Percentiles rank a stretch among this genome's conserved stretches.
Evolutionary conservation across 2,888 invertebrate species (phyloP).

Genomic region (Tricholauxania praeusta): DNA sequence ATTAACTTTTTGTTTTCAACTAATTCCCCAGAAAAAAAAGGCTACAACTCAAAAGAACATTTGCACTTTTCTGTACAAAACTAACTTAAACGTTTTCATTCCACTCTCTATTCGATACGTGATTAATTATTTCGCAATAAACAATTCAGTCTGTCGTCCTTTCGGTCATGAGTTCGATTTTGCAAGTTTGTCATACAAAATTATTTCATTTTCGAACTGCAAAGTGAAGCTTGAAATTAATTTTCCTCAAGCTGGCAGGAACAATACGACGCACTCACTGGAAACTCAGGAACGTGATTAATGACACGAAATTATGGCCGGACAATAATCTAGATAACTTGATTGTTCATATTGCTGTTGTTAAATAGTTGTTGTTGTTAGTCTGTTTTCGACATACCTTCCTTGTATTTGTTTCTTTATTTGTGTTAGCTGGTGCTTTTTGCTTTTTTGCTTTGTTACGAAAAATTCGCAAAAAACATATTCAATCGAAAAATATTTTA

Average conservation of each 20-base stretch:
- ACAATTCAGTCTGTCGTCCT: constrained; percentile 3
- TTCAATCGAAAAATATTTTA: constrained; percentile 21
- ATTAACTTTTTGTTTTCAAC: too few species aligned
- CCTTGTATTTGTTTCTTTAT: constrained; percentile 1
- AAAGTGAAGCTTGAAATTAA: constrained; percentile 18
- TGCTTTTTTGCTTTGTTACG: too few species aligned
- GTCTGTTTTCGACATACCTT: not conserved
- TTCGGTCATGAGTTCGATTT: too few species aligned
- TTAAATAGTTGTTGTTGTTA: constrained; percentile 14
- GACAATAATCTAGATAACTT: constrained; percentile 38
- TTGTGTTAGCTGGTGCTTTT: too few species aligned
- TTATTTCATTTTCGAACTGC: constrained; percentile 27
- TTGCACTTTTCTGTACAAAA: too few species aligned
- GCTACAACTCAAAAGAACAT: too few species aligned
- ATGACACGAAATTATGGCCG: constrained; percentile 42
- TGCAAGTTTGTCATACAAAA: constrained; percentile 24
- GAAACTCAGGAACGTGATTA: constrained; percentile 38
- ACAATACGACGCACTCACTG: constrained; percentile 6
- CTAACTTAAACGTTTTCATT: too few species aligned
- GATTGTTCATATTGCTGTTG: constrained; percentile 11
- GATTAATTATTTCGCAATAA: constrained; percentile 34
- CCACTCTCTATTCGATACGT: not conserved
- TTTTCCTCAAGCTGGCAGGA: constrained; percentile 16
- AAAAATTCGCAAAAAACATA: constrained; percentile 14
- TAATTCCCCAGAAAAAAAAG: too few species aligned